Evolutionary conservation across 2,113 vertebrate species (phyloP), one percentile per base, ranked within the genome.

Genomic region (Girardinichthys multiradiatus): DNA sequence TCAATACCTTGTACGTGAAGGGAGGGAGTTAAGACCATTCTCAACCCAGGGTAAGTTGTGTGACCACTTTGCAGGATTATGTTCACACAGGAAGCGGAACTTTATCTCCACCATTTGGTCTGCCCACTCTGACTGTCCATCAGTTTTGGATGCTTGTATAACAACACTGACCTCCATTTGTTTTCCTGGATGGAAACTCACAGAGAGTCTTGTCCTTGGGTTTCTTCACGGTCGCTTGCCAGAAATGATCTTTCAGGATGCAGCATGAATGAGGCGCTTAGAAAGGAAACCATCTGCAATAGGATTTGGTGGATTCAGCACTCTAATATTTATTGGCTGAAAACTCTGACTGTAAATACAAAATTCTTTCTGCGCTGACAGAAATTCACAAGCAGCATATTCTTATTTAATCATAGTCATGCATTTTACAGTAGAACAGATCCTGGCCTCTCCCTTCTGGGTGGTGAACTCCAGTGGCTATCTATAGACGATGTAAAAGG

Each of bases 341-440:
- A 81, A 63, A 77, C 26, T 64, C 74, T 12, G 48, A 39, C 51
- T 30, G 64, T 12, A 31, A 67, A 74, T 42, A 51, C n/a, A 39
- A 75, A 64, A 78, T 35, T 4, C 26, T 65, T 12, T 42, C 61
- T 35, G 30, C 62, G 67, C 80, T 71, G 69, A 24, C 7, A 5
- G 61, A 73, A 70, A 39, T 35, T 70, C 28, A 70, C n/a, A 24
- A 10, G 31, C 27, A 79, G 57, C 75, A 27, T 67, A 42, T 82
- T 77, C 60, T 72, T 76, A 69, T 77, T 77, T 84, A 26, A 80
- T 81, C 13, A 67, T 11, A 37, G 30, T 74, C 68, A 68, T 79
- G 45, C 64, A 68, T 85, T 76, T 77, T 64, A 78, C 62, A 80
- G 57, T 29, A n/a, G 12, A 57, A 69, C 3, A 42, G 26, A 39